Base-by-base conservation (phyloP, 2,888 invertebrate species). In the Bedellia somnulentella region DNA sequence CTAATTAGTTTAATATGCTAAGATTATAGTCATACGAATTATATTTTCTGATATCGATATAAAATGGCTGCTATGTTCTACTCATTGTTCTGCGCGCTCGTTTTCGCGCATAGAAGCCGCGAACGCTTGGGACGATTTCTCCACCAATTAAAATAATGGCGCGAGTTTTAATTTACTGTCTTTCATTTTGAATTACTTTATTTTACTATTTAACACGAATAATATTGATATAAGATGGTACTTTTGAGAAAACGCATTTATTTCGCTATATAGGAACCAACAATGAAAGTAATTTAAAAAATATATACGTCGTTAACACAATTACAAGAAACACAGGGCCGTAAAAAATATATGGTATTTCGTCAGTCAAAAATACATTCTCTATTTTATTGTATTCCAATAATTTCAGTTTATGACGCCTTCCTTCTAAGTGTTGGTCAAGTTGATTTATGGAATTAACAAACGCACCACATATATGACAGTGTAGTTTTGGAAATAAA, bases 21-120 rank as follows among this genome's bases (percentile, higher is more conserved):
- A 73, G 68, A 75, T 75, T 75, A n/a, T n/a, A 73, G 75, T 73
- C 76, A 77, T 77, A 76, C 73, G 75, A 70, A 75, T 73, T 70
- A 75, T 73, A 76, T 75, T 75, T 75, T 73, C 71, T 66, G 66
- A 64, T 75, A 75, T 73, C 71, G 71, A 75, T 63, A 75, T 77
- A 77, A 77, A 75, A 77, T 77, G 76, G 76, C 76, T 39, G 31
- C 29, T 26, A 26, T 71, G 76, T 73, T 76, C 73, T n/a, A 71
- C 75, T 75, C 75, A 75, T 75, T 75, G 76, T 75, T 73, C 73
- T 77, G 76, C 76, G 75, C 61, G 75, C 70, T 75, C 70, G 73
- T 73, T 73, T 76, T 75, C 76, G 76, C 76, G 76, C 76, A 76
- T 68, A 75, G 68, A 77, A 76, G 76, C 76, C 75, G 67, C 62